phyloP scores from a whole-genome alignment of 1,140 invertebrate genomes.

The Caenorhabditis elegans region DNA sequence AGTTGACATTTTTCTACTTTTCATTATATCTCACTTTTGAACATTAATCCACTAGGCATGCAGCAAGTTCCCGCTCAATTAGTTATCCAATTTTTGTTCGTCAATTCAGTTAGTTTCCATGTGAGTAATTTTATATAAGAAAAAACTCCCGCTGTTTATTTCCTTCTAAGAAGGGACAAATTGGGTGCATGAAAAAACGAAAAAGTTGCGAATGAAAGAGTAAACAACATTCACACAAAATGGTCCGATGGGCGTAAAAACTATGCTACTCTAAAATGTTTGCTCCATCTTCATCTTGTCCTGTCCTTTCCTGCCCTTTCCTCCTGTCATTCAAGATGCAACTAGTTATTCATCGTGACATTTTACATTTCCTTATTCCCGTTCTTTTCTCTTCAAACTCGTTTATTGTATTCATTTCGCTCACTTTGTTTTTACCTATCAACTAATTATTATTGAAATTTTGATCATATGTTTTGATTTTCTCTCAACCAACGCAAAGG shows the following conservation, averaged over 20 bases:
- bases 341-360: neutral
- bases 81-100: neutral
- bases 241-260: constrained; percentile 1
- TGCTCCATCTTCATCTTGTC: too few species aligned
- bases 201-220: neutral
- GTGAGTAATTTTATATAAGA: neutral
- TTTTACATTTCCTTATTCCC: neutral
- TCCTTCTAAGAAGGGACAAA: neutral
- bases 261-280: neutral
- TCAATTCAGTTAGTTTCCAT: neutral
- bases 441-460: too few species aligned
- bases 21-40: too few species aligned
- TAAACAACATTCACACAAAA: neutral
- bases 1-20: too few species aligned
- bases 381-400: too few species aligned
- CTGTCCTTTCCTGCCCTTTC: neutral
- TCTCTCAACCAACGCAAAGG: too few species aligned
- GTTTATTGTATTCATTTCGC: too few species aligned
- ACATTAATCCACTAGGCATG: neutral
- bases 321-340: neutral
- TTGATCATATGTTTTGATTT: too few species aligned
- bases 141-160: constrained; percentile 1
- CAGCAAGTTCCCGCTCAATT: neutral
- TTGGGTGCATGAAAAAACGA: neutral
- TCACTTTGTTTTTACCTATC: too few species aligned